These are phyloP conservation scores for Tautogolabrus adspersus DNA, from an alignment of 2,113 vertebrate species.

Conservation along the genomic window DNA sequence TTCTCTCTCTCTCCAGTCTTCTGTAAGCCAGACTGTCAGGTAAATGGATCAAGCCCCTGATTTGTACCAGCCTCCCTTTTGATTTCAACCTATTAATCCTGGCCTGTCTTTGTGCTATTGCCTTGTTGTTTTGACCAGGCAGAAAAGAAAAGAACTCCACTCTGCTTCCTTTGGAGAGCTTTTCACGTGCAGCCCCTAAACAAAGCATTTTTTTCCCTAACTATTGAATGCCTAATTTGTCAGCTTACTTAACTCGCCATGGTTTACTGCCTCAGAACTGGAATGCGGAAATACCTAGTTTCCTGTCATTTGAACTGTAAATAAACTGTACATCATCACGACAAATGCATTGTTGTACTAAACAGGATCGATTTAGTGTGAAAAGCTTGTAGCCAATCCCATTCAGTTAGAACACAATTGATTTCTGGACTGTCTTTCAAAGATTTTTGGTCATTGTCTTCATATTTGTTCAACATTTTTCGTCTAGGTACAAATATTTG, in stretches of 20 bases:
- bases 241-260: conserved; percentile 50
- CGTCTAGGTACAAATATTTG: conserved; percentile 96
- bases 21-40: conserved; percentile 60
- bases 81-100: conserved; percentile 65
- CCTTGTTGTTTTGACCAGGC: conserved; percentile 57
- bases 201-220: conserved; percentile 26
- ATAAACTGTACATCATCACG: conserved; percentile 36
- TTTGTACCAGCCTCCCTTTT: conserved; percentile 71
- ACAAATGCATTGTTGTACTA: conserved; percentile 1
- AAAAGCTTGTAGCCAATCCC: not conserved
- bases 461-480: conserved; percentile 9
- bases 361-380: not conserved
- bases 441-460: not conserved
- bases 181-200: conserved; percentile 32
- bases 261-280: conserved; percentile 28
- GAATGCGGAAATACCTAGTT: conserved; percentile 56
- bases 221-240: conserved; percentile 62
- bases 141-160: conserved; percentile 56
- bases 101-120: conserved; percentile 45
- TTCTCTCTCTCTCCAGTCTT: conserved; percentile 26
- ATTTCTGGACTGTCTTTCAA: not conserved
- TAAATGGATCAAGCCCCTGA: conserved; percentile 70
- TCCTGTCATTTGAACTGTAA: conserved; percentile 39
- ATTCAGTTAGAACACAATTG: not conserved
- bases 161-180: conserved; percentile 57